Base-by-base conservation (phyloP, 2,797 vertebrate genomes). In the Numenius phaeopus region DNA sequence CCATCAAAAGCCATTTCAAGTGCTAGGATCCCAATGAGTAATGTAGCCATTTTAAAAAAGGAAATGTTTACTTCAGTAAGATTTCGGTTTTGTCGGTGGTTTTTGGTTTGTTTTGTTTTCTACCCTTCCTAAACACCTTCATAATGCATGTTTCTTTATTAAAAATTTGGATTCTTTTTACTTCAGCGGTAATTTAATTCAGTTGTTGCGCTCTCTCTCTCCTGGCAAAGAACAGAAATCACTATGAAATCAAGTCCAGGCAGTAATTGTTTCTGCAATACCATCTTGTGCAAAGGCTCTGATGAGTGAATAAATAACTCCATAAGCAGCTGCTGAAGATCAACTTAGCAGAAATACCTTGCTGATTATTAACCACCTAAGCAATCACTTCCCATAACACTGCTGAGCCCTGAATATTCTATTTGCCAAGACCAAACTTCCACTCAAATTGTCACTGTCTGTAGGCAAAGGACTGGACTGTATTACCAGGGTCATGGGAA, bases 301-400 rank as follows among this genome's bases (percentile, higher is more conserved):
- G 10, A 89, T 46, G 37, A 94, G n/a, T 61, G 65, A 95, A 82
- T 47, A 91, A 87, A 3, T 71, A 90, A 75, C 69, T 83, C 39
- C 18, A 18, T 11, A 67, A 89, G 30, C 47, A 94, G 62, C 34
- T 77, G 39, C 1, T 79, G 59, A 94, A 87, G 32, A 94, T 57
- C 42, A 85, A 5, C 55, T 92, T 49, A 50, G 54, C 40, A 92
- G 77, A 90, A 83, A 88, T 71, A 83, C 26, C 21, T 39, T 65
- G 32, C 59, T 84, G 73, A 89, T 80, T 88, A 86, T 65, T 87
- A 85, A 58, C 58, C 17, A 39, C 23, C 78, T 58, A 61, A 87
- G 82, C 34, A 79, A 87, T 55, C 21, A 32, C 26, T n/a, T 75
- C 14, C 66, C 11, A 1, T 70, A 87, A 81, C 16, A 64, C 12